These are phyloP conservation scores for Rhinopomastus cyanomelas DNA, from an alignment of 2,113 vertebrate genomes.

Conservation along the genomic window DNA sequence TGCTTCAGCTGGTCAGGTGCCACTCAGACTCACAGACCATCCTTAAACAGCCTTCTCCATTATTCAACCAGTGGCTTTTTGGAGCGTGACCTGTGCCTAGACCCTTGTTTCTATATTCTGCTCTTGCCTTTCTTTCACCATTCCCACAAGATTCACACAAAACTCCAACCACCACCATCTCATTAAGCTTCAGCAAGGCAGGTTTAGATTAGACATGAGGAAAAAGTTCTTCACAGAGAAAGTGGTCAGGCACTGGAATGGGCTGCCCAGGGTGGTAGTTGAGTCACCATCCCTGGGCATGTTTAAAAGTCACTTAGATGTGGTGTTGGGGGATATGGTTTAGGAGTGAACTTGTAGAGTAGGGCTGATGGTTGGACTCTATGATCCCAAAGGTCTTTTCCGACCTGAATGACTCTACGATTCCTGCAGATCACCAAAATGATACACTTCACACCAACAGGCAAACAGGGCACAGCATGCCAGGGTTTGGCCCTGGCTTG, in stretches of 20 bases:
- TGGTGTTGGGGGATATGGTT: too few species aligned
- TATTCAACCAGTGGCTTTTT: neutral
- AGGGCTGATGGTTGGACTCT: too few species aligned
- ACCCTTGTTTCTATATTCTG: neutral
- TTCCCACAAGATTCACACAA: neutral
- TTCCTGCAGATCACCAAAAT: neutral
- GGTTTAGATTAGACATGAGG: too few species aligned
- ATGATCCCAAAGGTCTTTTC: too few species aligned
- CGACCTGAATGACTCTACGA: too few species aligned
- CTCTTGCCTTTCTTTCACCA: neutral
- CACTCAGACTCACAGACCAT: neutral
- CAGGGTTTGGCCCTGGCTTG: neutral
- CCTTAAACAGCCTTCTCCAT: neutral
- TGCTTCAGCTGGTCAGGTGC: neutral
- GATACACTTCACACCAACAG: accelerated
- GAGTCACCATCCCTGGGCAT: too few species aligned
- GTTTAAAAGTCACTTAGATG: too few species aligned
- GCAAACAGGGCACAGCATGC: neutral
- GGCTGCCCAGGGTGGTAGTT: too few species aligned
- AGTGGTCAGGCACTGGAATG: too few species aligned
- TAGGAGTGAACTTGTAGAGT: too few species aligned
- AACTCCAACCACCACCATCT: neutral
- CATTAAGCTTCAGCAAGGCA: too few species aligned
- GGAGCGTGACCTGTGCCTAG: neutral
- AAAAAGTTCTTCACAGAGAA: too few species aligned